Evolutionary conservation across 2,113 vertebrate genomes (phyloP).

Genomic region (Psittacula cyanocephala): DNA sequence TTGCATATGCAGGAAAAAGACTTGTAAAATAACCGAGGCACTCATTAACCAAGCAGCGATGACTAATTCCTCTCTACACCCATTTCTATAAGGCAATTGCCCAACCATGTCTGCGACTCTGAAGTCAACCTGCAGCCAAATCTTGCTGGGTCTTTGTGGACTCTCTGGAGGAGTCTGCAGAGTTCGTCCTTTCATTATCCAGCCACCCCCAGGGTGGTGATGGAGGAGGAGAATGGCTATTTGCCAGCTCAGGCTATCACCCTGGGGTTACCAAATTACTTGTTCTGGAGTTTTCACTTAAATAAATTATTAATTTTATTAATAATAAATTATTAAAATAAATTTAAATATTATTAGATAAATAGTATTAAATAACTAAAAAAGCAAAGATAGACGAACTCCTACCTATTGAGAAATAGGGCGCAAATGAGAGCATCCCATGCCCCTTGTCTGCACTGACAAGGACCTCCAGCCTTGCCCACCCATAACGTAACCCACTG

Average conservation of each 20-base stretch:
- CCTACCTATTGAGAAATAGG: neutral
- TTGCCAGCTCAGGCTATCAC: neutral
- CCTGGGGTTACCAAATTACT: neutral
- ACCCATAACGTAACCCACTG: accelerated
- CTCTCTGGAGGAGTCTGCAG: neutral
- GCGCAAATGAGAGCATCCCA: accelerated
- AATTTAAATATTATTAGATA: no score
- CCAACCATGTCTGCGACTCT: neutral
- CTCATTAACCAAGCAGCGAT: conserved; percentile 9
- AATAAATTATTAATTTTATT: no score
- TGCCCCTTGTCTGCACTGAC: accelerated
- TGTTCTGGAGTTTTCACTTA: neutral
- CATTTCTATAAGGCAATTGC: conserved; percentile 33
- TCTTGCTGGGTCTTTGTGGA: neutral
- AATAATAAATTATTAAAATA: no score
- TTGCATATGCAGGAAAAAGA: conserved; percentile 44
- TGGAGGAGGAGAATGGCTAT: neutral
- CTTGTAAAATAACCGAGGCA: neutral
- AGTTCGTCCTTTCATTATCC: neutral
- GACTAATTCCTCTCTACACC: conserved; percentile 50
- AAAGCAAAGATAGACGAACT: neutral
- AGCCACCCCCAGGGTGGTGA: neutral
- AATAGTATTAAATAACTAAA: neutral
- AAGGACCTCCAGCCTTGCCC: neutral
- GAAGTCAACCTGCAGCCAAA: neutral